These are phyloP conservation scores for Psephotus haematonotus DNA, from an alignment of 2,113 vertebrate genomes.

Conservation along the genomic window DNA sequence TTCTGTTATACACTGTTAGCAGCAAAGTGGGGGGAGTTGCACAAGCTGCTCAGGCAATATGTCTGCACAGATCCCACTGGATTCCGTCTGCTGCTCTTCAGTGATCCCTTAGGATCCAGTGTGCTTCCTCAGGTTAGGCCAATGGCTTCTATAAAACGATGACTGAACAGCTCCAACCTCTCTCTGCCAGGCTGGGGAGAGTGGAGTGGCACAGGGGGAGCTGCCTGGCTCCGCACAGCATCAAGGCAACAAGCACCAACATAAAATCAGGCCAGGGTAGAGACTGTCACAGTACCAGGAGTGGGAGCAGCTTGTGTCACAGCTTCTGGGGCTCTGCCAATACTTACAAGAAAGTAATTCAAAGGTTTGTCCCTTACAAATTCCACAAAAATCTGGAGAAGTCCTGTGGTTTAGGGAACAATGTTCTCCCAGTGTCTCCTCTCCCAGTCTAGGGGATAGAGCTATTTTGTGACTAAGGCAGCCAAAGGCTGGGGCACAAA, in stretches of 20 bases:
- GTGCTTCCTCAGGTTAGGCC: not conserved
- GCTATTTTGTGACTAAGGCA: not conserved
- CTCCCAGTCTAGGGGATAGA: not conserved
- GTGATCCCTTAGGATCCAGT: not conserved
- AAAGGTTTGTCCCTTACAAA: not conserved
- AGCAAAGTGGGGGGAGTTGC: not conserved
- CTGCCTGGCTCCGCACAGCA: rapidly evolving
- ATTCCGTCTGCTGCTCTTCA: not conserved
- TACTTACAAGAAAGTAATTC: not conserved
- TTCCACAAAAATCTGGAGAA: not conserved
- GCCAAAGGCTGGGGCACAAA: not conserved
- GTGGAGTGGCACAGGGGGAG: not conserved
- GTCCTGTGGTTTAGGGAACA: not conserved
- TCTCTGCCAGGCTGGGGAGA: not conserved
- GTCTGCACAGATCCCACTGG: constrained; percentile 8
- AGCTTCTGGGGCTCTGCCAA: not conserved
- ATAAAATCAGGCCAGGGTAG: not conserved
- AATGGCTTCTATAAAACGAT: not conserved
- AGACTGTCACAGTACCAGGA: not conserved
- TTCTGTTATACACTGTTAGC: not conserved
- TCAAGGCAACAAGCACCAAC: not conserved
- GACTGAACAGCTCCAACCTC: not conserved
- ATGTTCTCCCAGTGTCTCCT: not conserved
- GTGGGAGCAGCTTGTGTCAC: not conserved
- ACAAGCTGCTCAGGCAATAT: constrained; percentile 45